Base-by-base conservation (phyloP, 2,888 invertebrate species). In the Agrotis puta region DNA sequence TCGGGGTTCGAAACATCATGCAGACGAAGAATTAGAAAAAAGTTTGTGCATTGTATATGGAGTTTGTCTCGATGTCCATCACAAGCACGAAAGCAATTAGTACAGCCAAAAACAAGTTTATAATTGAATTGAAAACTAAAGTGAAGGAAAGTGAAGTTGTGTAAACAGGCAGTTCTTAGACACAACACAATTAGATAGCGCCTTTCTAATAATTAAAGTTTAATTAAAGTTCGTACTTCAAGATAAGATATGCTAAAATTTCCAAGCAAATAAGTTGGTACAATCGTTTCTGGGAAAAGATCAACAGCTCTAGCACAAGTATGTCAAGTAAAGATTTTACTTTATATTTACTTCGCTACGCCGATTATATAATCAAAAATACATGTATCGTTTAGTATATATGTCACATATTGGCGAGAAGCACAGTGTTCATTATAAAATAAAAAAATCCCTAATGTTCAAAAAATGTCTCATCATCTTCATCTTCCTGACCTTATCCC, bases 121-220 rank as follows among this genome's bases (percentile, higher is more conserved):
- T 76, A 79, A 79, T 81, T 70, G 48, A 76, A 82, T 82, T 76
- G 61, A 73, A 70, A 73, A 71, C 57, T 72, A 68, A 79, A 75
- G 61, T 61, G 72, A 51, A 45, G 65, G 65, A 65, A 50, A 70
- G 47, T 66, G 64, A 67, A 67, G 69, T 74, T 72, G 33, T 58
- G 64, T 74, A 76, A 81, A 78, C 70, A 81, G 68, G 48, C 78
- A 71, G 74, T 81, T 78, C 74, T n/a, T n/a, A n/a, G n/a, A n/a
- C n/a, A n/a, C n/a, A n/a, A n/a, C 73, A 79, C 64, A 70, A 82
- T 73, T 70, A 68, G 75, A 68, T 70, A 64, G 51, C 82, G 68
- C 48, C 53, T 77, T 72, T 57, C 70, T 66, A 39, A 81, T 71
- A 76, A 72, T 64, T 18, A 50, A 72, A 57, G 66, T 72, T 76